Conservation (phyloP, 2,113 vertebrate genomes). For the Eulacestoma nigropectus region DNA sequence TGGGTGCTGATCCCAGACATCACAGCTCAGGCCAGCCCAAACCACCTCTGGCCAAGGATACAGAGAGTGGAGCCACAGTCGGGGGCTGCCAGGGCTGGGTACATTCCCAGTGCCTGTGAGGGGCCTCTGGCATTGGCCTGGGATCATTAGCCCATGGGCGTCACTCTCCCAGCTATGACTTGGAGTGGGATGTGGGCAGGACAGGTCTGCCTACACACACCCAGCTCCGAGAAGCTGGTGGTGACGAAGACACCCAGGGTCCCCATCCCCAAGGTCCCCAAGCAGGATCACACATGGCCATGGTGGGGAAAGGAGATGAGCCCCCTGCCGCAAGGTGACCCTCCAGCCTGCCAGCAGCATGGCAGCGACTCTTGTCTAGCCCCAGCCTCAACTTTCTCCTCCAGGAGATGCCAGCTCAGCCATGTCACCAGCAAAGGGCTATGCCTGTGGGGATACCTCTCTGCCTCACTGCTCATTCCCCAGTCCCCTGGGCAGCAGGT, state of each 20-base stretch:
- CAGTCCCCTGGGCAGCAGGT: fast-evolving
- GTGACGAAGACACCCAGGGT: neutral
- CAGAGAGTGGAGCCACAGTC: neutral
- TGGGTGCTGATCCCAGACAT: neutral
- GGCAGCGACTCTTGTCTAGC: neutral
- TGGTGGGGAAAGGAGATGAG: neutral
- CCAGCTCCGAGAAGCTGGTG: neutral
- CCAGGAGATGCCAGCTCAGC: neutral
- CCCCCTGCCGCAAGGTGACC: neutral
- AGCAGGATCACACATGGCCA: neutral
- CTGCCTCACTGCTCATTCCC: neutral
- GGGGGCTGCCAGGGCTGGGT: neutral
- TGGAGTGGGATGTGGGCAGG: neutral
- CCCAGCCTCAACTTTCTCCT: neutral
- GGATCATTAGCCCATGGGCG: neutral
- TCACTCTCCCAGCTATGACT: neutral
- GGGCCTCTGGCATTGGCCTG: neutral
- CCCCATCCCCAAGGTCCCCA: neutral
- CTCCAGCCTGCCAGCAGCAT: neutral
- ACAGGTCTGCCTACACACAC: neutral
- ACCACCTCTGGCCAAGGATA: neutral
- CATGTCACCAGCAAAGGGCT: neutral
- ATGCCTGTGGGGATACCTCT: neutral
- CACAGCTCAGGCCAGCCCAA: fast-evolving
- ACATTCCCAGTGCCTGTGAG: neutral